Base-by-base conservation (phyloP, 2,113 vertebrate genomes). In the Chaetorhynchus papuensis region DNA sequence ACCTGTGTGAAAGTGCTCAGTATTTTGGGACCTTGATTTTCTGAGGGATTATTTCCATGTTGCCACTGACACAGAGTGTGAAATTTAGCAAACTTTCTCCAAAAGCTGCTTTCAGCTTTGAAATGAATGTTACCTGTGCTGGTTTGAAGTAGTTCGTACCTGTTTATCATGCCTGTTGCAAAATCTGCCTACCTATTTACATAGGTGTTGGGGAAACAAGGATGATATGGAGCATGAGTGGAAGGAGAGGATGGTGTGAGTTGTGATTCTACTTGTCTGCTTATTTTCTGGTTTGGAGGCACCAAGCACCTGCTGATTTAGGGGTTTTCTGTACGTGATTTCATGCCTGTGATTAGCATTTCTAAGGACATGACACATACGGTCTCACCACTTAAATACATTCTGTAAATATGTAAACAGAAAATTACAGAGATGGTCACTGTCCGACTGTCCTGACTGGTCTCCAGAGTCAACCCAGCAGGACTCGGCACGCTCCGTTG, bases 331-430 rank as follows among this genome's bases (percentile, higher is more conserved):
- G 2, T 77, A 11, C 37, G 83, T 95, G 93, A 95, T 93, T 95
- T 95, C 72, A 49, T 94, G 91, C 89, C 77, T 87, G 76, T 78
- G 96, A 96, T 96, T 96, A 96, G 64, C 94, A 96, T 96, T 96
- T 96, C 93, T 94, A 75, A 97, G 93, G 87, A 81, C 76, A 15
- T 97, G 96, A 96, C 95, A 92, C 94, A 94, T 59, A 81, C 1
- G 1, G 87, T 74, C 83, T 94, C 89, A 87, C 86, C 94, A 45
- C 89, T 89, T 22, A 91, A 94, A 80, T 87, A 83, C 24, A 0
- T 71, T 90, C 86, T 83, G 83, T 92, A 91, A 89, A 70, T 92
- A 78, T 6, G 24, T 90, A 83, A 89, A 89, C 86, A 95, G 93
- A 93, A 93, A 77, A 92, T 96, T 95, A 90, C 71, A 70, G 94